phyloP scores from a whole-genome alignment of 2,797 vertebrate species.

The Caiman crocodilus region DNA sequence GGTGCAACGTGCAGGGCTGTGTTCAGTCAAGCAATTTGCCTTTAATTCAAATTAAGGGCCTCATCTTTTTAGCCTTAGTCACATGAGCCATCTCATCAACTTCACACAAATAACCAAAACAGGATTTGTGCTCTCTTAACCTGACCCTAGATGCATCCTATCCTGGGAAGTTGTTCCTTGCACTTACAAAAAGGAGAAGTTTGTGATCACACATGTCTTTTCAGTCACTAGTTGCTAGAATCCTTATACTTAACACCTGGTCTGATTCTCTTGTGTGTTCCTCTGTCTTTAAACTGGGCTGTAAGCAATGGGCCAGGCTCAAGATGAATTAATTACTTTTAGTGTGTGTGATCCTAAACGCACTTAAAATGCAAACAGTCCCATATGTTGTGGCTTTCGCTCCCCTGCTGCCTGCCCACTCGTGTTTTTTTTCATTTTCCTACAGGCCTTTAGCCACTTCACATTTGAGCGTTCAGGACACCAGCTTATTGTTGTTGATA shows the following conservation, averaged over 20 bases:
- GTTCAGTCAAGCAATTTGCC: not conserved
- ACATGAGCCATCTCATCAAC: not conserved
- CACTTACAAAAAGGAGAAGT: not conserved
- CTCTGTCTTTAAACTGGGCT: not conserved
- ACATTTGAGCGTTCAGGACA: constrained; percentile 96
- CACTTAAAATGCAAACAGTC: not conserved
- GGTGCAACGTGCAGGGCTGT: not conserved
- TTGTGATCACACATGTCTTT: accelerated
- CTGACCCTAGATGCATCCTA: not conserved
- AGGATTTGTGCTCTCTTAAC: not conserved
- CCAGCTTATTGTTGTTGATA: constrained; percentile 97
- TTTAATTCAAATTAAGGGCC: not conserved
- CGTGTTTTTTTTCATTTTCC: not conserved
- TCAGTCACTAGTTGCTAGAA: not conserved
- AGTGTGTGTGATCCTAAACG: not conserved
- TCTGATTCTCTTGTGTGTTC: not conserved
- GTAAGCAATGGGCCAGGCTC: not conserved
- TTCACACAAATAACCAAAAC: not conserved
- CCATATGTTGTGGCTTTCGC: not conserved
- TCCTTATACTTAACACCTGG: not conserved
- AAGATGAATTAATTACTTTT: not conserved
- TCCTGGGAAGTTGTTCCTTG: not conserved
- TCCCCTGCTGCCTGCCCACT: not conserved
- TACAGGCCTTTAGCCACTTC: constrained; percentile 97
- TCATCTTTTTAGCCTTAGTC: not conserved